A percentile compares a stretch with the other conserved stretches of the same genome.
phyloP scores from a whole-genome alignment of 2,113 vertebrate species.

The Daubentonia madagascariensis region DNA sequence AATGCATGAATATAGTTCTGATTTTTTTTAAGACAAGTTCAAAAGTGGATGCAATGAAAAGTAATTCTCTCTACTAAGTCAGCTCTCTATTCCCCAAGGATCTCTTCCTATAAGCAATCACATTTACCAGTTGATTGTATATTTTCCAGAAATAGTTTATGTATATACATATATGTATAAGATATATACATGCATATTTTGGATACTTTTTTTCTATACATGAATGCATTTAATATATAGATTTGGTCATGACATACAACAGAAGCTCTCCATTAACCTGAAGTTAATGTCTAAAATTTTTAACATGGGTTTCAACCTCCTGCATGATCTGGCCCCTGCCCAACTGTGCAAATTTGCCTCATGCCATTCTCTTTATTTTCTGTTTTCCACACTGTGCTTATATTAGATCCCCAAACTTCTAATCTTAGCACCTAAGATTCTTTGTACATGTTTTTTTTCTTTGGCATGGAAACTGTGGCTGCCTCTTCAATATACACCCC shows the following conservation, averaged over 20 bases:
- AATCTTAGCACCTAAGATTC: not conserved
- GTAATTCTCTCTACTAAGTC: not conserved
- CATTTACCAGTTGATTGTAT: not conserved
- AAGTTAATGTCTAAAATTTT: not conserved
- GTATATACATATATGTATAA: not conserved
- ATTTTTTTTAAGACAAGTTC: not conserved
- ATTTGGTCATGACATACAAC: not conserved
- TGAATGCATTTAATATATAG: not conserved
- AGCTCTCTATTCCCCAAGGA: not conserved
- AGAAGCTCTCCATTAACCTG: not conserved
- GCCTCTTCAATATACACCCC: not conserved
- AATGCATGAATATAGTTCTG: not conserved
- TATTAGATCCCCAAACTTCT: not conserved
- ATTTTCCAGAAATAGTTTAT: not conserved
- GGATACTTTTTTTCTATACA: not conserved
- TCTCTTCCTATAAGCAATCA: not conserved
- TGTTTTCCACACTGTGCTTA: not conserved
- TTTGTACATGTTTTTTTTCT: not conserved
- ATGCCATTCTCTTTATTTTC: not conserved
- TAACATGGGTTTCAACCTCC: not conserved
- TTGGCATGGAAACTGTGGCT: not conserved
- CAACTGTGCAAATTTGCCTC: not conserved
- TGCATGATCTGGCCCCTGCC: not conserved
- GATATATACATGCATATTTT: not conserved
- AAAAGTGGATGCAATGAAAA: not conserved